phyloP scores from a whole-genome alignment of 2,797 vertebrate species.

The Pempheris klunzingeri region DNA sequence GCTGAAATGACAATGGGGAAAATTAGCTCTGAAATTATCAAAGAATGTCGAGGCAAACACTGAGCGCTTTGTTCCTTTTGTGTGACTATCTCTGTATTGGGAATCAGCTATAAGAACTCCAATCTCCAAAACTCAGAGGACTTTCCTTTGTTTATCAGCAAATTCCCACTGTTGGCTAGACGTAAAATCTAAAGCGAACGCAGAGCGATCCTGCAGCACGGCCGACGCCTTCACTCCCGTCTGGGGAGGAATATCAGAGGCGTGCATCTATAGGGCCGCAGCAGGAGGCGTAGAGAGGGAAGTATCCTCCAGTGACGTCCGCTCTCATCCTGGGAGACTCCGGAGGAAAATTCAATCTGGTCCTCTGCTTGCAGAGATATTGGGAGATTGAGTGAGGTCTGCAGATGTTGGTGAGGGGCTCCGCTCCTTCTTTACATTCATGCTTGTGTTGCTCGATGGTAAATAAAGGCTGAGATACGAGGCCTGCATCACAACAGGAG shows the following conservation, averaged over 20 bases:
- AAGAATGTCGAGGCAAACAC: constrained; percentile 68
- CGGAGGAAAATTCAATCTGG: constrained; percentile 80
- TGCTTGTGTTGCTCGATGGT: constrained; percentile 41
- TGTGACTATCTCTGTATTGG: constrained; percentile 63
- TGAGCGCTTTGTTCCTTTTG: constrained; percentile 67
- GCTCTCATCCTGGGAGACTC: constrained; percentile 78
- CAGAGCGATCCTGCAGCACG: constrained; percentile 34
- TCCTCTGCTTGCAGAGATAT: constrained; percentile 76
- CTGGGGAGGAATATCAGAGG: constrained; percentile 66
- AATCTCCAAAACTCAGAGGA: constrained; percentile 68
- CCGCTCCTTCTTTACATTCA: constrained; percentile 54
- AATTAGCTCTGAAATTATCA: constrained; percentile 76
- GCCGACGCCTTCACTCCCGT: constrained; percentile 15
- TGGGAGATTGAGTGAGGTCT: constrained; percentile 76
- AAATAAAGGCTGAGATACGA: constrained; percentile 55
- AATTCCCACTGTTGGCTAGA: constrained; percentile 67
- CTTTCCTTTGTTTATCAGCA: constrained; percentile 71
- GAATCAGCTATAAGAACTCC: constrained; percentile 66
- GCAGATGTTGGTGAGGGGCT: constrained; percentile 64
- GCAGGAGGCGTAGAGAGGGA: constrained; percentile 49
- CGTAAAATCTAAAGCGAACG: constrained; percentile 67
- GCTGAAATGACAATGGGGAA: constrained; percentile 67
- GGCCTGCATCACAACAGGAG: constrained; percentile 59
- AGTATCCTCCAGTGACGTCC: constrained; percentile 65
- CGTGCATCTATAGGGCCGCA: constrained; percentile 67